Conservation (phyloP, 2,113 vertebrate species). For the Mastomys coucha region DNA sequence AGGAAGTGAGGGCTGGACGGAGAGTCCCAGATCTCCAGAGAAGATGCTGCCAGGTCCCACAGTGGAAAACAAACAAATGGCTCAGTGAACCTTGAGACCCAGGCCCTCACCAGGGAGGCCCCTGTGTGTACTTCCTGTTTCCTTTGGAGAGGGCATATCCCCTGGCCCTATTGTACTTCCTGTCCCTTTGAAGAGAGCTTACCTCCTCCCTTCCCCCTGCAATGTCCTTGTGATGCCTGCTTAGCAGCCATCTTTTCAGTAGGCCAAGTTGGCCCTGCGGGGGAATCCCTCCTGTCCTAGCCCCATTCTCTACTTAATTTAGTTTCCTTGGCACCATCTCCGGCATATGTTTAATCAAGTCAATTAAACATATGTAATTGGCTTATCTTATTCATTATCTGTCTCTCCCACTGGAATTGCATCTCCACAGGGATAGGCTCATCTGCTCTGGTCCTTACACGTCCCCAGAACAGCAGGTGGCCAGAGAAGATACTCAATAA, state of each 20-base stretch:
- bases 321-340: background rate
- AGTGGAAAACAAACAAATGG: too few relatives aligned
- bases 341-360: background rate
- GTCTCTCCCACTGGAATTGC: background rate
- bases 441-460: background rate
- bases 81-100: background rate
- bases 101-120: background rate
- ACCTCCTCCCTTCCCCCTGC: accelerated
- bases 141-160: too few relatives aligned
- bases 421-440: background rate
- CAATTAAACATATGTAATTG: conserved; percentile 11
- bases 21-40: background rate
- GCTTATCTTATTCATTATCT: background rate
- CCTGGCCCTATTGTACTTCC: too few relatives aligned
- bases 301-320: background rate
- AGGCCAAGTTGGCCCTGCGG: background rate
- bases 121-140: too few relatives aligned
- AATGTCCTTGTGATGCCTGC: accelerated
- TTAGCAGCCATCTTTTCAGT: background rate
- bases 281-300: background rate
- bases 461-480: background rate
- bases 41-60: accelerated
- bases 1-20: conserved; percentile 40
- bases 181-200: too few relatives aligned
- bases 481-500: background rate